Percentiles rank a stretch among this genome's conserved stretches.
Evolutionary conservation across 1,140 invertebrate genomes (phyloP).

Genomic region (Drosophila erecta): DNA sequence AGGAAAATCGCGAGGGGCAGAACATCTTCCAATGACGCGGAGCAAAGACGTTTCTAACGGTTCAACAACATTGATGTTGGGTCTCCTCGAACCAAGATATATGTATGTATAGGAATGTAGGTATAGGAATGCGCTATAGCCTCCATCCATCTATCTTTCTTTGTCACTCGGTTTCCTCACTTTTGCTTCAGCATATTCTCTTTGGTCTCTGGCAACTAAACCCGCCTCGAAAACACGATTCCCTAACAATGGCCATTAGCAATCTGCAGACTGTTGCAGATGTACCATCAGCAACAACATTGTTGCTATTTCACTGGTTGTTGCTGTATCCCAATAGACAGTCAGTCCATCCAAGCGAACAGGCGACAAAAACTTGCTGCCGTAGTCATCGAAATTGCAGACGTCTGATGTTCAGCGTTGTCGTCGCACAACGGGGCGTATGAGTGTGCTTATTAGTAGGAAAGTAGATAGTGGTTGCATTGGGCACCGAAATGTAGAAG

Average conservation of each 20-base stretch:
- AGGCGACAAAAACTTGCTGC: conserved; percentile 55
- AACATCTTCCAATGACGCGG: conserved; percentile 40
- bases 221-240: conserved; percentile 58
- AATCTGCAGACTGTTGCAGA: conserved; percentile 61
- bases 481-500: not conserved
- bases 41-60: conserved; percentile 55
- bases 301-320: conserved; percentile 22
- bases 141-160: conserved; percentile 7
- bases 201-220: conserved; percentile 24
- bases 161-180: conserved; percentile 20
- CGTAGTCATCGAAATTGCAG: conserved; percentile 49
- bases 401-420: conserved; percentile 43
- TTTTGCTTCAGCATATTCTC: conserved; percentile 41
- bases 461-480: conserved; percentile 1
- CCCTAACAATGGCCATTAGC: conserved; percentile 72
- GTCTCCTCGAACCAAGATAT: conserved; percentile 14
- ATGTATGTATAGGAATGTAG: no score
- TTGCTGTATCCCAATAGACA: conserved; percentile 29
- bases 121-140: conserved; percentile 24
- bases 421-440: conserved; percentile 58
- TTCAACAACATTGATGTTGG: conserved; percentile 41
- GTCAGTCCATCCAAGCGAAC: conserved; percentile 21
- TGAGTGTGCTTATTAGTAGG: conserved; percentile 39
- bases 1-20: conserved; percentile 10
- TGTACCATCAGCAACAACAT: conserved; percentile 39